A percentile compares a stretch with the other conserved stretches of the same genome.
Conservation (phyloP, 2,797 vertebrate genomes). For the Podarcis lilfordi region DNA sequence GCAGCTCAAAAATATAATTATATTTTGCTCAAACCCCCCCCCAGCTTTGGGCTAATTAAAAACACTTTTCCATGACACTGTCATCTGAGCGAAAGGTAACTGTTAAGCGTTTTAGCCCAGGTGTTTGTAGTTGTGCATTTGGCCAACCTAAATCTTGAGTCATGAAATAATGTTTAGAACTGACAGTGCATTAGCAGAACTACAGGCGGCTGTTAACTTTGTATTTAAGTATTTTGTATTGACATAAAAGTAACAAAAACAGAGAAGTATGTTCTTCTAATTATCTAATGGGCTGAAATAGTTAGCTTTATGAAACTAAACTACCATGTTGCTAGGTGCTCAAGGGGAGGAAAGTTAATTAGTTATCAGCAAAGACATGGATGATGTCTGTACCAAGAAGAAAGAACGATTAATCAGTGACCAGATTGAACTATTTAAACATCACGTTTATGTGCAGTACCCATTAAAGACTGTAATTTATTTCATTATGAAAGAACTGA, state of each 20-base stretch:
- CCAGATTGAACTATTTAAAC: slow-evolving; percentile 45
- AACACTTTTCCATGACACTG: not conserved
- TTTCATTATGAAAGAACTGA: slow-evolving; percentile 41
- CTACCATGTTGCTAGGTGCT: slow-evolving; percentile 55
- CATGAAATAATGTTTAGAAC: slow-evolving; percentile 15
- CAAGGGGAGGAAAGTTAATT: slow-evolving; percentile 52
- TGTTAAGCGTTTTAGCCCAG: not conserved
- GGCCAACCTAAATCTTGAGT: not conserved
- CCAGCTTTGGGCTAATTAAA: not conserved
- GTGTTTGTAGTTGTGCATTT: not conserved
- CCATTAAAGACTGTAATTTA: slow-evolving; percentile 56
- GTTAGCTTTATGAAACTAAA: slow-evolving; percentile 48
- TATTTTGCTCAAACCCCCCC: not conserved
- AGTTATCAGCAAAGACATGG: slow-evolving; percentile 30
- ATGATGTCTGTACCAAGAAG: slow-evolving; percentile 35
- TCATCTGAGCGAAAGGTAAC: not conserved
- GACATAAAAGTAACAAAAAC: slow-evolving; percentile 41
- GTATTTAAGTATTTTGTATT: slow-evolving; percentile 35
- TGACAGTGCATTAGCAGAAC: slow-evolving; percentile 21
- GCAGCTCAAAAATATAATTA: not conserved
- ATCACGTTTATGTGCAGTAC: slow-evolving; percentile 40
- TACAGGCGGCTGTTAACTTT: slow-evolving; percentile 42
- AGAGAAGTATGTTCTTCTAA: slow-evolving; percentile 41
- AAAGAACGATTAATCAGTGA: slow-evolving; percentile 52
- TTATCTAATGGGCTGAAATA: slow-evolving; percentile 51